Conservation (phyloP, 1,140 invertebrate genomes). For the Melitaea cinxia region DNA sequence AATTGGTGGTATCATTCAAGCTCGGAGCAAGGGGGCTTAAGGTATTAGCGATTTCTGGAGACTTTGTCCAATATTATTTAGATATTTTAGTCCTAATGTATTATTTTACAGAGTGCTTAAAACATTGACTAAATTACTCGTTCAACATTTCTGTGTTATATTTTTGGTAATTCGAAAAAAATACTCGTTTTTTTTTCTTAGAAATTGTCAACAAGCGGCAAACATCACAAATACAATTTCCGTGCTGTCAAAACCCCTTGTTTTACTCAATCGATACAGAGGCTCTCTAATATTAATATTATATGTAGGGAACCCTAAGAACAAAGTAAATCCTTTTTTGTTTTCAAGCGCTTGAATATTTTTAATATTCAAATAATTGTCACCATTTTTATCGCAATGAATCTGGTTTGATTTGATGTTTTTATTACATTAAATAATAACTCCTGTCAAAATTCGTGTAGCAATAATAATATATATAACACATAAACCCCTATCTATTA, state of each 20-base stretch:
- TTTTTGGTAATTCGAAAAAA: background rate
- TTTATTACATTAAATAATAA: too few relatives aligned
- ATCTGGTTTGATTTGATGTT: too few relatives aligned
- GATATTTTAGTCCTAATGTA: slow-evolving; percentile 20
- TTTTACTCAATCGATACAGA: too few relatives aligned
- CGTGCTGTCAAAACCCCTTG: background rate
- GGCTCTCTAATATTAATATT: too few relatives aligned
- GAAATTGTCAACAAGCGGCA: background rate
- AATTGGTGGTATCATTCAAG: slow-evolving; percentile 39
- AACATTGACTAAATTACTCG: background rate
- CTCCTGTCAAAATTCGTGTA: too few relatives aligned
- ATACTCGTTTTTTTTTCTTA: background rate
- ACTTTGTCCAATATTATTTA: slow-evolving; percentile 44
- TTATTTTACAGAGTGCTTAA: slow-evolving; percentile 1
- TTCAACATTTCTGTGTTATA: background rate
- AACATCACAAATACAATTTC: background rate
- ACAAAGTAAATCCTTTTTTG: too few relatives aligned
- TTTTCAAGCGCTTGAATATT: too few relatives aligned
- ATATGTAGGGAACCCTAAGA: too few relatives aligned
- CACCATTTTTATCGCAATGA: too few relatives aligned
- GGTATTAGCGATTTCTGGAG: slow-evolving; percentile 57
- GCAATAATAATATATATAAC: too few relatives aligned
- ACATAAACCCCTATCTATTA: too few relatives aligned
- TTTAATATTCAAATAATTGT: too few relatives aligned
- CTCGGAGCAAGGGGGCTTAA: slow-evolving; percentile 63